Percentiles rank a stretch among this genome's conserved stretches.
phyloP scores from a whole-genome alignment of 2,113 vertebrate species.

The Nansenia antarctica region DNA sequence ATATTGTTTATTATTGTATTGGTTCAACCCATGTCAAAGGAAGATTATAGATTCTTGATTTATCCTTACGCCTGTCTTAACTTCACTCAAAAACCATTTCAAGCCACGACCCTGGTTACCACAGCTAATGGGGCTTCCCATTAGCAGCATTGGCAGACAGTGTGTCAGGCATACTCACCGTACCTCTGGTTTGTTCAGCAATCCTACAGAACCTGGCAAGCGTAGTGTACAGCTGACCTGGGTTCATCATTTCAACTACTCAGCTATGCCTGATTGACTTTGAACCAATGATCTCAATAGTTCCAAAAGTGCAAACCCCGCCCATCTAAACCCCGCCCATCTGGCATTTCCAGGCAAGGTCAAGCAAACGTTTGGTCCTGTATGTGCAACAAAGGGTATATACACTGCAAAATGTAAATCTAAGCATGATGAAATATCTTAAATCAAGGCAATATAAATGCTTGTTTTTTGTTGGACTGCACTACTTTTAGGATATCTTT shows the following conservation, averaged over 20 bases:
- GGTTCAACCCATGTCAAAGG: not conserved
- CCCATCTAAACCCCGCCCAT: too few relatives aligned
- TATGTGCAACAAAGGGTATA: too few relatives aligned
- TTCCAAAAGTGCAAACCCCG: too few relatives aligned
- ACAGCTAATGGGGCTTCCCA: not conserved
- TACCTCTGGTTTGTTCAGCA: not conserved
- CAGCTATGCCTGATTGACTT: not conserved
- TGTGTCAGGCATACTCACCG: not conserved
- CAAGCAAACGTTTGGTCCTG: too few relatives aligned
- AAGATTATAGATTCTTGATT: not conserved
- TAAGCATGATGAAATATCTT: too few relatives aligned
- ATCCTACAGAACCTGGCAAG: not conserved
- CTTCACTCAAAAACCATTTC: slow-evolving; percentile 2
- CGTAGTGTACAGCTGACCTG: too few relatives aligned
- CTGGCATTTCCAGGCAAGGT: too few relatives aligned
- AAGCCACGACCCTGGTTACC: not conserved
- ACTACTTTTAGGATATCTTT: too few relatives aligned
- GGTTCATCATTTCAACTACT: too few relatives aligned
- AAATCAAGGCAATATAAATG: too few relatives aligned
- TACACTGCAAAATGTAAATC: too few relatives aligned
- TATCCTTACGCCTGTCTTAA: not conserved
- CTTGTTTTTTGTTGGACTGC: too few relatives aligned
- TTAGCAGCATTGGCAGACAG: not conserved
- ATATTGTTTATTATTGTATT: not conserved
- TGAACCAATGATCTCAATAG: not conserved